Percentiles rank a stretch among this genome's conserved stretches.
These are phyloP conservation scores for Drosophila setosimentum DNA, from an alignment of 2,888 invertebrate genomes.

Conservation along the genomic window DNA sequence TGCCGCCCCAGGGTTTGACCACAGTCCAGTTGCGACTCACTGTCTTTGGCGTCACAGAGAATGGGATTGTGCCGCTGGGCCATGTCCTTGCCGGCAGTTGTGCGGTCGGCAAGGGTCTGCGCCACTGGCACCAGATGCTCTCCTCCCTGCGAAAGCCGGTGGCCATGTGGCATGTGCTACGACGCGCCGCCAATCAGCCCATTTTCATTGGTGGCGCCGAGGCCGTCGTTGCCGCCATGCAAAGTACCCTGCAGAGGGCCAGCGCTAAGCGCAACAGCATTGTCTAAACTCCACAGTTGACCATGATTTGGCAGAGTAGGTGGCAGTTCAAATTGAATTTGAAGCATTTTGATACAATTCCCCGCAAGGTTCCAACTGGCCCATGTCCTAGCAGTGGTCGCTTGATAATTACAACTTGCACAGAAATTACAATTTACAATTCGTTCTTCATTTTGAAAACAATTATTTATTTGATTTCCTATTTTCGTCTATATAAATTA, in stretches of 20 bases:
- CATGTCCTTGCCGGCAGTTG: constrained; percentile 92
- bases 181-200: constrained; percentile 84
- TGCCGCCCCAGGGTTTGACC: constrained; percentile 90
- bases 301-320: not conserved
- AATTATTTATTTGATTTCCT: not conserved
- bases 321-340: not conserved
- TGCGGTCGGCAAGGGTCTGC: constrained; percentile 89
- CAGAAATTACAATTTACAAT: not conserved
- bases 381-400: not conserved
- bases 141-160: constrained; percentile 91
- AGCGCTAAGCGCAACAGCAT: constrained; percentile 82
- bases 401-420: not conserved
- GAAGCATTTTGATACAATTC: not conserved
- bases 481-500: not conserved
- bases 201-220: constrained; percentile 82
- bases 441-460: not conserved
- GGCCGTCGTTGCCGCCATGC: constrained; percentile 82
- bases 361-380: not conserved
- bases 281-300: constrained; percentile 55
- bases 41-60: constrained; percentile 85
- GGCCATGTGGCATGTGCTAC: constrained; percentile 93
- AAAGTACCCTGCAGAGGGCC: constrained; percentile 75
- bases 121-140: constrained; percentile 95
- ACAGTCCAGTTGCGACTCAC: constrained; percentile 91
- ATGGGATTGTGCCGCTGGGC: constrained; percentile 89